Base-by-base conservation (phyloP, 2,888 invertebrate species). In the Drosophila longiperda region DNA sequence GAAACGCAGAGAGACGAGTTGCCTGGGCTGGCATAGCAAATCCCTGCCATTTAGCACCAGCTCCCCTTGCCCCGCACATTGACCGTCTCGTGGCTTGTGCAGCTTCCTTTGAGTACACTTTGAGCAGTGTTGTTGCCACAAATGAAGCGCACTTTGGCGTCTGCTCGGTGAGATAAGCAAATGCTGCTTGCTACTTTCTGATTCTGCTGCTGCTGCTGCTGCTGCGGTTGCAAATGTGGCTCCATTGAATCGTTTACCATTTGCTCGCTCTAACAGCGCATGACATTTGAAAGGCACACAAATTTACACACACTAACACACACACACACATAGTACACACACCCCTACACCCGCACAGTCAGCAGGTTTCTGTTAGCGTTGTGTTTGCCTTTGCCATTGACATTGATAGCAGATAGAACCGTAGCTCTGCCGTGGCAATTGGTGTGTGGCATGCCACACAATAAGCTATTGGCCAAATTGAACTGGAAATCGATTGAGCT, bases 101-200 rank as follows among this genome's bases (percentile, higher is more conserved):
- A 53, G 58, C 69, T 55, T 89, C 82, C 89, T 83, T 88, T 80
- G 78, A 87, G 78, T 72, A 58, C 72, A 20, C 45, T 45, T 45
- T 55, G 55, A 55, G 38, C 29, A 15, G n/a, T 78, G 15, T 57
- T 59, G 49, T 49, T 53, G 34, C 49, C 73, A 69, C 87, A 87
- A 86, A 89, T 87, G 85, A 87, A 87, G 85, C 89, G 89, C 76
- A 87, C 82, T 77, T 81, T 58, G 82, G 85, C 84, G 84, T 86
- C 87, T 74, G 82, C 69, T 73, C 20, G 55, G 67, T 57, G 71
- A 85, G 90, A 88, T 88, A 88, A 88, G 89, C 84, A 77, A 83
- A 89, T 82, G 78, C 69, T 23, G 23, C 23, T 45, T 78, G 77
- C 83, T 36, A 36, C 36, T 36, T 26, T 26, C 26, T 82, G 78